A percentile compares a stretch with the other conserved stretches of the same genome.
Conservation (phyloP, 2,888 invertebrate species). For the Odiellus spinosus region DNA sequence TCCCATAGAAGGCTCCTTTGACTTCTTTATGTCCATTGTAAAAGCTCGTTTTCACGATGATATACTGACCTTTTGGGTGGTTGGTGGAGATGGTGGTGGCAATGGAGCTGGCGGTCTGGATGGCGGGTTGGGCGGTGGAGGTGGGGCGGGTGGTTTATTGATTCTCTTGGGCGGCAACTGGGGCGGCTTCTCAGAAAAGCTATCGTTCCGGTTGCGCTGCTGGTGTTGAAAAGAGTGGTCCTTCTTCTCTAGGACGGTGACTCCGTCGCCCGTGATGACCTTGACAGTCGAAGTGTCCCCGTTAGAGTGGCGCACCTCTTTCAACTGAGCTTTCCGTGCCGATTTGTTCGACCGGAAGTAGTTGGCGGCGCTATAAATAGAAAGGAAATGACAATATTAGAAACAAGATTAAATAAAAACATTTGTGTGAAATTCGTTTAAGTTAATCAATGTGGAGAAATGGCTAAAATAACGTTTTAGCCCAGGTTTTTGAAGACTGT, state of each 20-base stretch:
- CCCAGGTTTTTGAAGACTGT: no score
- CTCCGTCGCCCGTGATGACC: slow-evolving; percentile 14
- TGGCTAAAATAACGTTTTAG: no score
- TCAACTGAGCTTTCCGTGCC: slow-evolving; percentile 14
- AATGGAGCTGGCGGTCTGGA: slow-evolving; percentile 14
- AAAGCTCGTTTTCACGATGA: no score
- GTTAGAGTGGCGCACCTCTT: slow-evolving; percentile 16
- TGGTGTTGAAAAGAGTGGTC: not conserved
- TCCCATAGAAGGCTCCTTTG: no score
- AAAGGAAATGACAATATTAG: not conserved
- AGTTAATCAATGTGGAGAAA: no score
- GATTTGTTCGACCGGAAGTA: slow-evolving; percentile 13
- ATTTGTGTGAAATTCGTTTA: no score
- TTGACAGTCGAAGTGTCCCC: slow-evolving; percentile 12
- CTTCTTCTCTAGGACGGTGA: slow-evolving; percentile 12
- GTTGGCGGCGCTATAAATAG: slow-evolving; percentile 10
- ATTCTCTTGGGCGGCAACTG: not conserved
- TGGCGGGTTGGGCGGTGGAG: slow-evolving; percentile 12
- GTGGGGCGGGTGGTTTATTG: slow-evolving; percentile 17
- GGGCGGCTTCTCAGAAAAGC: not conserved
- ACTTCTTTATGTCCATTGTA: no score
- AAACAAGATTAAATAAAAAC: no score
- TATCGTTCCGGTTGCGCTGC: not conserved
- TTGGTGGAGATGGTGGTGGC: slow-evolving; percentile 10
- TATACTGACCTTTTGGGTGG: slow-evolving; percentile 1